Base-by-base conservation (phyloP, 2,113 vertebrate genomes). In the Procapra przewalskii region DNA sequence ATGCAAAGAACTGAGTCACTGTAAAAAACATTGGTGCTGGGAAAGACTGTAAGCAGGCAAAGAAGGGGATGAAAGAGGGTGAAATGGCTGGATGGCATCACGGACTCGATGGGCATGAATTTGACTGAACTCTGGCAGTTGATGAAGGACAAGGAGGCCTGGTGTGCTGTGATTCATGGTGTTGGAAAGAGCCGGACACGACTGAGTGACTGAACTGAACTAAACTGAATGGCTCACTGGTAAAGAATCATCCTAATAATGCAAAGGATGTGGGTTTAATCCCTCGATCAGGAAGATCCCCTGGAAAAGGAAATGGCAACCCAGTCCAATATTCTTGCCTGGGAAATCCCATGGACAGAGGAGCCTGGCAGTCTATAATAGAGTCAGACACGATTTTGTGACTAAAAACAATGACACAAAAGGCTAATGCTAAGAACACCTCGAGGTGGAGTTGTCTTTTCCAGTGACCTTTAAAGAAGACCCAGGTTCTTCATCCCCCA, bases 241-340 rank as follows among this genome's bases (percentile, higher is more conserved):
- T 75, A 40, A 75, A 75, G 67, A 75, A 75, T 75, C 19, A 36
- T 10, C n/a, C n/a, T 75, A 23, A 75, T 75, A 75, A 75, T 75
- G 19, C 10, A 40, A 40, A 40, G 10, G n/a, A 40, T 0, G 5
- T 1, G 4, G 5, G n/a, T 36, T 71, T 40, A 75, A 40, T 40
- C 10, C 11, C 9, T 75, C 1, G 0, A 5, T 40, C 0, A 0
- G 67, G 19, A 75, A 75, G 19, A 40, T 40, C 4, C 10, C 67
- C n/a, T 75, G 19, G n/a, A 75, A 21, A 40, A 75, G 19, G 19
- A 40, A 75, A 23, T 40, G 67, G 1, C 10, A 36, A 12, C 19
- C 19, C n/a, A 40, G 10, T 75, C n/a, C 9, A 23, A 12, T 71
- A 71, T 3, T 71, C n/a, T 71, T 71, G 67, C n/a, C 21, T 23